A percentile compares a stretch with the other conserved stretches of the same genome.
These are phyloP conservation scores for Pomacea maculata DNA, from an alignment of 1,140 invertebrate species.

Conservation along the genomic window DNA sequence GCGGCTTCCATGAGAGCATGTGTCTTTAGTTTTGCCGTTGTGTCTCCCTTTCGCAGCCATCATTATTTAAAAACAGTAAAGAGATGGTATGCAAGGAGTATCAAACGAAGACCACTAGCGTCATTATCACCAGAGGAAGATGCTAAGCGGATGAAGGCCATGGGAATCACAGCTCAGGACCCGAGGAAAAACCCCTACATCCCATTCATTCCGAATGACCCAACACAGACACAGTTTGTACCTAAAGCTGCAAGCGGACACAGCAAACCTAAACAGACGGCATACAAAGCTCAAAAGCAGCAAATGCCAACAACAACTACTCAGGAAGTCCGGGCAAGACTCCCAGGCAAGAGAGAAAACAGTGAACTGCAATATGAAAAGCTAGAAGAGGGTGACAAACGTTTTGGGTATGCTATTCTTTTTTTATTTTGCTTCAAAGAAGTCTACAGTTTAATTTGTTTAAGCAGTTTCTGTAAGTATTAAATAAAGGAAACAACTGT, in stretches of 20 bases:
- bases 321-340: neutral
- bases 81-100: slow-evolving; percentile 10
- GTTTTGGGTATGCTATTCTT: slow-evolving; percentile 20
- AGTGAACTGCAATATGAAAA: slow-evolving; percentile 23
- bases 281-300: no score
- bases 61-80: neutral
- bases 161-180: neutral
- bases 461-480: no score
- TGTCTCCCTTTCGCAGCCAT: neutral
- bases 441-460: neutral
- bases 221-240: neutral
- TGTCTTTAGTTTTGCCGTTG: neutral
- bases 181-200: slow-evolving; percentile 4
- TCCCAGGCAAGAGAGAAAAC: neutral
- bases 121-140: slow-evolving; percentile 10
- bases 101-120: slow-evolving; percentile 11
- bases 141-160: neutral
- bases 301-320: no score
- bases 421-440: neutral
- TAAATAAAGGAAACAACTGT: no score
- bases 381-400: slow-evolving; percentile 26
- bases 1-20: slow-evolving; percentile 24
- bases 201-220: slow-evolving; percentile 10
- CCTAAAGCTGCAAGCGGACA: no score
- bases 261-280: no score